Conservation (phyloP, 2,113 vertebrate species). For the Salvelinus alpinus region DNA sequence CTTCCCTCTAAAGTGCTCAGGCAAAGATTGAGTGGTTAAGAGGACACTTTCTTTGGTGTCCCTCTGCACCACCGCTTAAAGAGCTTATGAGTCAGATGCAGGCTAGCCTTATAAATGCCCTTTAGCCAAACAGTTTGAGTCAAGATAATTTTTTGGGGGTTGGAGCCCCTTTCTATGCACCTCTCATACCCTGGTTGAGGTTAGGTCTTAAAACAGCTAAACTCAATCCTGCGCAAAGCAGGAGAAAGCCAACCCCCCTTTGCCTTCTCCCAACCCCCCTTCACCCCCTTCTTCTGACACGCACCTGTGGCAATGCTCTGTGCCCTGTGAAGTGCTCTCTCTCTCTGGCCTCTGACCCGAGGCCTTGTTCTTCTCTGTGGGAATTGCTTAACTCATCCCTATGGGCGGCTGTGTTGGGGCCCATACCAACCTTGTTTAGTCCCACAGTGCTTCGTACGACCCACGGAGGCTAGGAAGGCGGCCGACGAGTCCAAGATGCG, state of each 20-base stretch:
- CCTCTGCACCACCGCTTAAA: not conserved
- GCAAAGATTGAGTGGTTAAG: conserved; percentile 1
- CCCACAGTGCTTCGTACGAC: conserved; percentile 99
- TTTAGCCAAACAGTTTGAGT: not conserved
- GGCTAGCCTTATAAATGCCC: not conserved
- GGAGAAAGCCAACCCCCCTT: conserved; percentile 12
- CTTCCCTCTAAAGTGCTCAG: conserved; percentile 7
- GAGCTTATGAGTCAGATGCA: not conserved
- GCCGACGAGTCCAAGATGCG: conserved; percentile 98
- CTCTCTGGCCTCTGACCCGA: conserved; percentile 90
- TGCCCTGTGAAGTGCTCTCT: conserved; percentile 79
- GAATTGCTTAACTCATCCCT: conserved; percentile 98
- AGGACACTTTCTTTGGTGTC: conserved; percentile 8
- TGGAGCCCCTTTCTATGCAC: not conserved
- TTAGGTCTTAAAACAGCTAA: no score
- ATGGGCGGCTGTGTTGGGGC: conserved; percentile 98
- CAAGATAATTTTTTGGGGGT: no score
- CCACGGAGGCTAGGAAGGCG: conserved; percentile 97
- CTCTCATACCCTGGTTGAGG: conserved; percentile 3
- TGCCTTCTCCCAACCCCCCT: not conserved
- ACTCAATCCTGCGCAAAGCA: conserved; percentile 7
- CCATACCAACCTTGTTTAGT: conserved; percentile 99
- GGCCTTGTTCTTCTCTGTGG: conserved; percentile 93
- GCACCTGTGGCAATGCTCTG: conserved; percentile 60
- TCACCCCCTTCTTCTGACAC: conserved; percentile 43